phyloP scores from a whole-genome alignment of 1,140 invertebrate species.

The Dendroctonus ponderosae region DNA sequence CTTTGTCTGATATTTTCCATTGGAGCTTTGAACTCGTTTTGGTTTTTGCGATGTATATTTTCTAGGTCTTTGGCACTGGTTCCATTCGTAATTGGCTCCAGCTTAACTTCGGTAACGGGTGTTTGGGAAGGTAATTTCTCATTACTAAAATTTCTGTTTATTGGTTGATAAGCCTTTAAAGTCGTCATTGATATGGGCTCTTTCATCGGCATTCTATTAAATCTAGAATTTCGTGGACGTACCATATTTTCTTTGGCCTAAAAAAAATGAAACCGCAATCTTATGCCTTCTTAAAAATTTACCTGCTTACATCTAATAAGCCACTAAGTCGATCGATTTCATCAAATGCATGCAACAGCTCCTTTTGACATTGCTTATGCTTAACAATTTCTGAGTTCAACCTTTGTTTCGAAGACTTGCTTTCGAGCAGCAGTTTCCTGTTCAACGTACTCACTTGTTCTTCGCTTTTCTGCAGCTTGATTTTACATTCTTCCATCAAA shows the following conservation, averaged over 20 bases:
- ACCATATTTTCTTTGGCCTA: constrained; percentile 38
- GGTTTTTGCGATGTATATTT: constrained; percentile 7
- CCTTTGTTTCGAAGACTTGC: constrained; percentile 70
- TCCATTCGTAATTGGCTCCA: constrained; percentile 30
- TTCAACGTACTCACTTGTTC: constrained; percentile 67
- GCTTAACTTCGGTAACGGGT: constrained; percentile 37
- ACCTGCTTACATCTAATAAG: constrained; percentile 56
- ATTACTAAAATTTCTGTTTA: constrained; percentile 15
- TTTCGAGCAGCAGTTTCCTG: constrained; percentile 65
- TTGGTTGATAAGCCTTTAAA: constrained; percentile 21
- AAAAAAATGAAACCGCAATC: constrained; percentile 11
- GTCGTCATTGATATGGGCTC: constrained; percentile 30
- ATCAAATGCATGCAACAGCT: constrained; percentile 61
- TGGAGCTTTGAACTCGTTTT: constrained; percentile 17
- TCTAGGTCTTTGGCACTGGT: constrained; percentile 10
- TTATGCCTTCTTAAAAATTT: constrained; percentile 34
- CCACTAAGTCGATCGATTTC: constrained; percentile 60
- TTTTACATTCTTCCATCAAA: constrained; percentile 62
- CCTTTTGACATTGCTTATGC: constrained; percentile 66
- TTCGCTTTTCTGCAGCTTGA: constrained; percentile 65
- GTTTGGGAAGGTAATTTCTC: constrained; percentile 29
- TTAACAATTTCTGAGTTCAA: constrained; percentile 66
- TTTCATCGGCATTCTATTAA: constrained; percentile 11
- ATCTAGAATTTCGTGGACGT: constrained; percentile 34
- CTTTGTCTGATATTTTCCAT: constrained; percentile 37